Evolutionary conservation across 2,797 vertebrate genomes (phyloP).

Genomic region (Liparis tanakae): DNA sequence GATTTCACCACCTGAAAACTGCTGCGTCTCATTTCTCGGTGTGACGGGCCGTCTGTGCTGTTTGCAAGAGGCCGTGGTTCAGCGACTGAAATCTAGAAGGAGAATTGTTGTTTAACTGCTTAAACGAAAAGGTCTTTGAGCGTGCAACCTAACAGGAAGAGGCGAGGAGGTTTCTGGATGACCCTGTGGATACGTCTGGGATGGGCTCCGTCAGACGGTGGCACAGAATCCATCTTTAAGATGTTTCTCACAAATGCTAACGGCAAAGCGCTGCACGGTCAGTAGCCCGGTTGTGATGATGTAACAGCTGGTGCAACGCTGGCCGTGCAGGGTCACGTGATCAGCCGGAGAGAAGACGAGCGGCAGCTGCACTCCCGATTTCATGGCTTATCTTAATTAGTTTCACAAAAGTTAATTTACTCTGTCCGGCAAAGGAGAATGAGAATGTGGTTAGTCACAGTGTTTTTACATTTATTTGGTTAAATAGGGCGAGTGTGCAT

Average conservation of each 20-base stretch:
- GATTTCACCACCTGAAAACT: constrained; percentile 3
- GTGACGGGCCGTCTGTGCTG: background rate
- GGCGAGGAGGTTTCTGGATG: background rate
- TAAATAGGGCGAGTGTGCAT: constrained; percentile 17
- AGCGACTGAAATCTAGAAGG: background rate
- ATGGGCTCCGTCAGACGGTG: background rate
- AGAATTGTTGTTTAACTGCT: background rate
- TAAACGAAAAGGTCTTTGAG: background rate
- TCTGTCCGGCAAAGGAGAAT: constrained; percentile 55
- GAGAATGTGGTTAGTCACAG: constrained; percentile 45
- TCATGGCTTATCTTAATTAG: constrained; percentile 70
- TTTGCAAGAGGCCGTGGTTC: background rate
- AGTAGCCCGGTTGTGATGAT: background rate
- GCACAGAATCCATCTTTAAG: background rate
- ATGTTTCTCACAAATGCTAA: background rate
- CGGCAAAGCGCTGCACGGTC: background rate
- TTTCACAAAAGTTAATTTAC: constrained; percentile 66
- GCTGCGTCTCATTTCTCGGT: background rate
- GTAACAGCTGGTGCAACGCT: background rate
- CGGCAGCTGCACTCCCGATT: constrained; percentile 23
- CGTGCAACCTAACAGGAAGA: background rate
- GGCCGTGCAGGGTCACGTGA: background rate
- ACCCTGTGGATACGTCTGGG: background rate
- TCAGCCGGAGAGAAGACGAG: constrained; percentile 4
- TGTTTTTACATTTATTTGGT: constrained; percentile 42